phyloP scores from a whole-genome alignment of 2,797 vertebrate species.

The Eulemur coronatus region DNA sequence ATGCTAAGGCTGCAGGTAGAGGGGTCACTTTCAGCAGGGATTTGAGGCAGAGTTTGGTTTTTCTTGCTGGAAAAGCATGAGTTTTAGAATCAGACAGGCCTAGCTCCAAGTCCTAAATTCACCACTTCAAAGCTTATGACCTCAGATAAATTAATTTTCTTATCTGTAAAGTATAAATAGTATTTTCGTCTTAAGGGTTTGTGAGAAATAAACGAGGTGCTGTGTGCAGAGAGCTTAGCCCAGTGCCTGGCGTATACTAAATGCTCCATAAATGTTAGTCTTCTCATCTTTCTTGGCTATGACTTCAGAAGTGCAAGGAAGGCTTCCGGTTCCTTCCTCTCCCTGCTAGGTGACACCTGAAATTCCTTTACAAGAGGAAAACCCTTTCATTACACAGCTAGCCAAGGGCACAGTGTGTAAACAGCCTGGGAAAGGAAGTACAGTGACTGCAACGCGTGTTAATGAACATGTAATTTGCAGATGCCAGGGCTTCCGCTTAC shows the following conservation, averaged over 20 bases:
- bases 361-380: slow-evolving; percentile 23
- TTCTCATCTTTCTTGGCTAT: background rate
- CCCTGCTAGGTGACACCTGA: background rate
- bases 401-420: background rate
- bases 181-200: background rate
- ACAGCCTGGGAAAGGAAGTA: slow-evolving; percentile 36
- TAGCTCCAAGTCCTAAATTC: background rate
- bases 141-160: slow-evolving; percentile 4
- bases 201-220: slow-evolving; percentile 15
- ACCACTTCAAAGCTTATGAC: background rate
- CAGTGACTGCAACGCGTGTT: background rate
- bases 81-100: background rate
- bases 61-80: background rate
- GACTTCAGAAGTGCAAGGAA: background rate
- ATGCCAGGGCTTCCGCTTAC: background rate
- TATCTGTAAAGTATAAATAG: background rate
- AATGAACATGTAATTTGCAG: background rate
- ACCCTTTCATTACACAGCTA: slow-evolving; percentile 11
- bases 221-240: background rate
- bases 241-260: background rate
- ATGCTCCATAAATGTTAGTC: background rate
- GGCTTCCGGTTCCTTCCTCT: background rate
- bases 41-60: background rate
- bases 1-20: background rate
- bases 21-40: background rate